Percentiles rank a stretch among this genome's conserved stretches.
Conservation (phyloP, 2,797 vertebrate species). For the Tympanoctomys barrerae region DNA sequence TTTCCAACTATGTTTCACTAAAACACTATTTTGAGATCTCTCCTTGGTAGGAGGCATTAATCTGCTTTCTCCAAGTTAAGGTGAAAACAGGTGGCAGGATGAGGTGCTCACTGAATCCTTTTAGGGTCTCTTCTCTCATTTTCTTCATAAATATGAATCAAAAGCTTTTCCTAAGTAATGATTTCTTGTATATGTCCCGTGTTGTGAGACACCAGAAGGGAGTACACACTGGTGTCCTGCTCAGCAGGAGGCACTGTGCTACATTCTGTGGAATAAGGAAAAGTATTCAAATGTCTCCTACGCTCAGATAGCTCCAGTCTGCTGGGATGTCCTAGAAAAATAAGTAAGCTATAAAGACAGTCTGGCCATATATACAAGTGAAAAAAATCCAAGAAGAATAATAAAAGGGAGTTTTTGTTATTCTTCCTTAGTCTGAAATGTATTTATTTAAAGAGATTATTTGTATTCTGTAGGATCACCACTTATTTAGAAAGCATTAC, state of each 20-base stretch:
- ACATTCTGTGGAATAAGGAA: not conserved
- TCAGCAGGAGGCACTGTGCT: not conserved
- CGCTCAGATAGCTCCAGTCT: not conserved
- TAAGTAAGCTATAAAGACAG: not conserved
- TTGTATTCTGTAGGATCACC: not conserved
- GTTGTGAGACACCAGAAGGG: not conserved
- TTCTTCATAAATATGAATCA: not conserved
- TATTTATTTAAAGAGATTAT: slow-evolving; percentile 18
- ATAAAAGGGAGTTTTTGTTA: not conserved
- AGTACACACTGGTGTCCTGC: not conserved
- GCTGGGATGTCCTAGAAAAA: not conserved
- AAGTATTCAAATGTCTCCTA: not conserved
- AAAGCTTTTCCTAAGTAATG: not conserved
- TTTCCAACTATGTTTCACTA: slow-evolving; percentile 40
- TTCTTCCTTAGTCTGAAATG: not conserved
- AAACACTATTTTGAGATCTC: not conserved
- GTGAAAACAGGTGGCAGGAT: not conserved
- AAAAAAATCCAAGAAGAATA: slow-evolving; percentile 6
- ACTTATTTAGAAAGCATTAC: not conserved
- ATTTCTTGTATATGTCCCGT: not conserved
- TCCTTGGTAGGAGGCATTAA: not conserved
- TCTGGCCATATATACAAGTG: not conserved
- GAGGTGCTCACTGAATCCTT: not conserved
- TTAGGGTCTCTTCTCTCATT: not conserved
- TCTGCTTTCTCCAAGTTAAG: not conserved